phyloP scores from a whole-genome alignment of 2,888 invertebrate genomes.

The Thecocarcelia acutangulata region DNA sequence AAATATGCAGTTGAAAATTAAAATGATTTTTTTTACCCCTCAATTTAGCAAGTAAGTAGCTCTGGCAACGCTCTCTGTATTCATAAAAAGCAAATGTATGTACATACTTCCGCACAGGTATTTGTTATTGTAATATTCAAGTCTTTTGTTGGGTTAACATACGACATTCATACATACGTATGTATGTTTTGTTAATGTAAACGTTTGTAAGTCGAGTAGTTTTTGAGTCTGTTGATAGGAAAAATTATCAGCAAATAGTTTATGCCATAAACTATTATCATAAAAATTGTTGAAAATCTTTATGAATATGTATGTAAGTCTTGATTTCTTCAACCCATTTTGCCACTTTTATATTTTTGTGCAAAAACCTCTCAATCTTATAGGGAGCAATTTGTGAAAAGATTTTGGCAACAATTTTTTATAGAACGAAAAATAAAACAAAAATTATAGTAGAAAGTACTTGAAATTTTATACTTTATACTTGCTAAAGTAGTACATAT shows the following conservation, averaged over 20 bases:
- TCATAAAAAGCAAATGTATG: background rate
- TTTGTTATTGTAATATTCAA: slow-evolving; percentile 39
- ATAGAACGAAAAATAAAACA: background rate
- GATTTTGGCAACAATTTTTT: slow-evolving; percentile 21
- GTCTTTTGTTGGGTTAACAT: slow-evolving; percentile 27
- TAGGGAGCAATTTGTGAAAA: slow-evolving; percentile 26
- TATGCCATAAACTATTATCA: slow-evolving; percentile 61
- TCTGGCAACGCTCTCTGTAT: background rate
- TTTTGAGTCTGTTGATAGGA: slow-evolving; percentile 7
- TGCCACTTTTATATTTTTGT: background rate
- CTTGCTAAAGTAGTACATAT: background rate
- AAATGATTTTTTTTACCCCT: too few relatives aligned
- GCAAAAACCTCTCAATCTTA: background rate
- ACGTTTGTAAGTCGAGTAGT: background rate
- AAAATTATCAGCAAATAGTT: slow-evolving; percentile 62
- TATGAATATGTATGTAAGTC: slow-evolving; percentile 7
- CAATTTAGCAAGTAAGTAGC: too few relatives aligned
- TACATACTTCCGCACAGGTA: slow-evolving; percentile 28
- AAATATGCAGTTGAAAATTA: too few relatives aligned
- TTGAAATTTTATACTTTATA: slow-evolving; percentile 37
- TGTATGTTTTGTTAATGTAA: too few relatives aligned
- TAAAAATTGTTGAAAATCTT: slow-evolving; percentile 52
- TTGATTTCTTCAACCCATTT: background rate
- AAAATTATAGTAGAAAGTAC: background rate
- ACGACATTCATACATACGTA: background rate